phyloP scores from a whole-genome alignment of 2,888 invertebrate species.

The Bimastos eiseni region DNA sequence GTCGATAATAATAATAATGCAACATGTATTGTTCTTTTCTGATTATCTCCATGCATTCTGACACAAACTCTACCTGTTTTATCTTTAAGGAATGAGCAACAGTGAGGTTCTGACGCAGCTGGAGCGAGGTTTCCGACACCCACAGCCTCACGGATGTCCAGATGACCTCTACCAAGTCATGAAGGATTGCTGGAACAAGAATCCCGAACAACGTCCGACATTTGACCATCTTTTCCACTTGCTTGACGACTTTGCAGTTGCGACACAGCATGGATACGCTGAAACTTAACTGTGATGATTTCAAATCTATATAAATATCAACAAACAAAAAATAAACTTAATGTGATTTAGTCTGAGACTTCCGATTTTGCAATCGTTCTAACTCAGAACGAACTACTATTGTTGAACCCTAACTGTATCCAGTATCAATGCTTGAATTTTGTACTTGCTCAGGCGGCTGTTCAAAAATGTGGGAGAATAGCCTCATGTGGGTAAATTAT shows the following conservation, averaged over 20 bases:
- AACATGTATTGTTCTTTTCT: background rate
- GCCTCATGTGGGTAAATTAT: background rate
- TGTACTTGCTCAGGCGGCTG: background rate
- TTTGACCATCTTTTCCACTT: conserved; percentile 76
- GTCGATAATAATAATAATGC: background rate
- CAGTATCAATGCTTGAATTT: background rate
- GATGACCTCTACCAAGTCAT: conserved; percentile 92
- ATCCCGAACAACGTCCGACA: conserved; percentile 91
- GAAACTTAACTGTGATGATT: conserved; percentile 28
- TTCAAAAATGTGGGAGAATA: background rate
- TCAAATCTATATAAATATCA: background rate
- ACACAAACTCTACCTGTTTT: background rate
- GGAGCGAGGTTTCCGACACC: conserved; percentile 92
- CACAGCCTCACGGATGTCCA: conserved; percentile 68
- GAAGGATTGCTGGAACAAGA: conserved; percentile 66
- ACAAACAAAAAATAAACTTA: background rate
- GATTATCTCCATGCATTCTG: background rate
- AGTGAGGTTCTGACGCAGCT: conserved; percentile 95
- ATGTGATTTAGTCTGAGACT: background rate
- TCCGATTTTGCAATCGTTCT: background rate
- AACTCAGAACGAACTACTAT: background rate
- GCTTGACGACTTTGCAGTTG: conserved; percentile 60
- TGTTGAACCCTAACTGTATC: too few species aligned
- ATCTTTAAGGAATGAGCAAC: conserved; percentile 78
- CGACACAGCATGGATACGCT: conserved; percentile 48